Percentiles rank a stretch among this genome's conserved stretches.
Evolutionary conservation across 2,797 vertebrate species (phyloP).

Genomic region (Lepilemur septentrionalis): DNA sequence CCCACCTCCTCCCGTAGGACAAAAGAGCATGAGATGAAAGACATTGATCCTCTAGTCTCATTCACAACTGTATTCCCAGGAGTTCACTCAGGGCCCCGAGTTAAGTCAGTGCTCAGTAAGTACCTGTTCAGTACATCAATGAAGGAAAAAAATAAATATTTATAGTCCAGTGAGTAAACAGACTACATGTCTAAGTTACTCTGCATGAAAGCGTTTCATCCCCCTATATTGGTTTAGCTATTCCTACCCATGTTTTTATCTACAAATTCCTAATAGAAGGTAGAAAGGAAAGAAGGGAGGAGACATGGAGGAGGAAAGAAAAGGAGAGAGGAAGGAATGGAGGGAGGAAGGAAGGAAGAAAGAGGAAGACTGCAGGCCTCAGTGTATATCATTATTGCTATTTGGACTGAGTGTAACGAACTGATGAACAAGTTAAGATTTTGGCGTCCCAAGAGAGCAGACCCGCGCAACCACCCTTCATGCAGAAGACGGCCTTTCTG

Average conservation of each 20-base stretch:
- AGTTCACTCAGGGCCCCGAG: rapidly evolving
- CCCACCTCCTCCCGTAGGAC: background rate
- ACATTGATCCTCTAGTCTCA: background rate
- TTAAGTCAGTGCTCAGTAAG: background rate
- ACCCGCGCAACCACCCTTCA: too few relatives aligned
- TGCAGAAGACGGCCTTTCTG: background rate
- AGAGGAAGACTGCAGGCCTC: background rate
- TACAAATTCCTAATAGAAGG: background rate
- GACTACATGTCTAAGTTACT: background rate
- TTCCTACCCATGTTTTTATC: background rate
- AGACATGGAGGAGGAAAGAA: background rate
- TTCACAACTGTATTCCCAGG: background rate
- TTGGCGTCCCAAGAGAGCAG: background rate
- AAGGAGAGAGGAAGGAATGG: rapidly evolving
- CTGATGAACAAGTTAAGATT: background rate
- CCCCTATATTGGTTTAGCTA: background rate
- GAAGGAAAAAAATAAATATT: background rate
- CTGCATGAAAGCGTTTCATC: background rate
- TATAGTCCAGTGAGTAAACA: background rate
- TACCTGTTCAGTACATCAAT: background rate
- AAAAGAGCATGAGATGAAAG: background rate
- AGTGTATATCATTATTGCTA: background rate
- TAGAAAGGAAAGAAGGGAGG: background rate
- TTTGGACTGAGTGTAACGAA: background rate
- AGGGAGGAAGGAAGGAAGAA: too few relatives aligned